Evolutionary conservation across 2,797 vertebrate genomes (phyloP), one percentile per base, ranked within the genome.

Genomic region (Silurus aristotelis): DNA sequence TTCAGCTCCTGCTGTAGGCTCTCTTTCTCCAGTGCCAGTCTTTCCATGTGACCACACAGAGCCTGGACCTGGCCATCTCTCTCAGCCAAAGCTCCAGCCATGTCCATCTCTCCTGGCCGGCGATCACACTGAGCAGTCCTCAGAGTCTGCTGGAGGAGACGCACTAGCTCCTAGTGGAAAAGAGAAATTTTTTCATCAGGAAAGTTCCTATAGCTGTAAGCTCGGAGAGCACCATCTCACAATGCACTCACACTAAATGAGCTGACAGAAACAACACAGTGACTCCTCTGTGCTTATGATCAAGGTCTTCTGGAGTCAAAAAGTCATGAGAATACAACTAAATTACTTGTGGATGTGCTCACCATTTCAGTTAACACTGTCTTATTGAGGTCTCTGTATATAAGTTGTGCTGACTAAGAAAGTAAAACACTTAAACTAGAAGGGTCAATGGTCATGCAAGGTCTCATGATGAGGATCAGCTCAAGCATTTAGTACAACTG

Each of bases 131-230:
- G 98, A 12, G 96, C 96, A 2, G 96, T 97, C 63, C 96, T 94
- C 13, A 99, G 95, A 0, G 98, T 99, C 93, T 99, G 98, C 92
- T 99, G 98, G 83, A 99, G 94, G 71, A 99, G 96, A 68, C 97
- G 93, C 83, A 99, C 97, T 0, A 99, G 95, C 88, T 99, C 98
- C 98, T 99, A 89, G 13, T 17, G 8, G 22, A 90, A 0, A 80
- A 8, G 80, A 25, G 61, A 13, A 10, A 84, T 27, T n/a, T 5
- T 0, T 52, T 3, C 3, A 60, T 88, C 60, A 75, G 55, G 19
- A 9, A 71, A 66, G 25, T 52, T 27, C 13, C 7, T 20, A 15
- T 66, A n/a, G 15, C 79, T 80, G 52, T 63, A 63, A 52, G 12
- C 31, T 56, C 58, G 20, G 3, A 58, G 22, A 46, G 8, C 52